Conservation (phyloP, 2,113 vertebrate genomes). For the Micronycteris hirsuta region DNA sequence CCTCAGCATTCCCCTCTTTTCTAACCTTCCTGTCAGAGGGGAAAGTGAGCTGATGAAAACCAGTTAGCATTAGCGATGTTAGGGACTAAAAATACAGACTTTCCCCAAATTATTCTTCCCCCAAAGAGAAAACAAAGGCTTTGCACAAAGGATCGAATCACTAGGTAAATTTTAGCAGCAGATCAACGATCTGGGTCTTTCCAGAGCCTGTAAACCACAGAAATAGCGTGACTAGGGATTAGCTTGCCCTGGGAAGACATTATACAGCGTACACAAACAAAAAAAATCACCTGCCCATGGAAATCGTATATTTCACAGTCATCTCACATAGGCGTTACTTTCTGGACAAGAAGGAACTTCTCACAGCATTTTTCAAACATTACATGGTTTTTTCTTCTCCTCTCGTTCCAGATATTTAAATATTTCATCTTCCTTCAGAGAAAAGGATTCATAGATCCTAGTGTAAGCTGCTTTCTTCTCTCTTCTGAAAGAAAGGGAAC, state of each 20-base stretch:
- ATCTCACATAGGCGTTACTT: neutral
- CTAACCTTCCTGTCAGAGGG: neutral
- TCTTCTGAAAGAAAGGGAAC: neutral
- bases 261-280: neutral
- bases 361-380: neutral
- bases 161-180: neutral
- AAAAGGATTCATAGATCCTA: neutral
- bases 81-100: neutral
- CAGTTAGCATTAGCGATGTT: neutral
- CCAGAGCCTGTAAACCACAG: neutral
- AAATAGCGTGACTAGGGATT: neutral
- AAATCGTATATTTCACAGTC: neutral
- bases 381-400: neutral
- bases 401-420: conserved; percentile 18
- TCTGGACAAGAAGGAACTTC: neutral
- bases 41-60: neutral
- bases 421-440: neutral
- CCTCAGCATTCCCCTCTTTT: neutral
- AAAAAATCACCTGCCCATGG: neutral
- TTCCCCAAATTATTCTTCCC: neutral
- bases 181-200: neutral
- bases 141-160: neutral
- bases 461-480: neutral
- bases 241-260: neutral
- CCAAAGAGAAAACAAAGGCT: conserved; percentile 1